Conservation (phyloP, 1,140 invertebrate genomes). For the Cydia strobilella region DNA sequence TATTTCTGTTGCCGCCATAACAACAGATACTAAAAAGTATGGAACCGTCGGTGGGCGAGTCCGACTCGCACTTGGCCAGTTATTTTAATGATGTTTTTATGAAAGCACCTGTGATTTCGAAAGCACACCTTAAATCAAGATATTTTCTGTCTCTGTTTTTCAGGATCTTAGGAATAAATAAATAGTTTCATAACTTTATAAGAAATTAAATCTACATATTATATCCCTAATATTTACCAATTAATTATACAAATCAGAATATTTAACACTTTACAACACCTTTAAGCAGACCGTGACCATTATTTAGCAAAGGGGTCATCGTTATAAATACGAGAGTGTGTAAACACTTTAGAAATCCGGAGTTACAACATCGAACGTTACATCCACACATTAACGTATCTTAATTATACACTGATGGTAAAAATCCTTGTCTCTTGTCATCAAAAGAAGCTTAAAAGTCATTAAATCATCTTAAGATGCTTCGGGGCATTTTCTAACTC, state of each 20-base stretch:
- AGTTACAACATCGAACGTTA: not conserved
- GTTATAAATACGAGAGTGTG: not conserved
- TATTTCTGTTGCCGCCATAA: too few relatives aligned
- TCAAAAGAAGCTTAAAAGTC: not conserved
- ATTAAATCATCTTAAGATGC: constrained; percentile 5
- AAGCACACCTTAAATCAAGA: too few relatives aligned
- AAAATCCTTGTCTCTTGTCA: constrained; percentile 17
- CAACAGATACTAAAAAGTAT: too few relatives aligned
- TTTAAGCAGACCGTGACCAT: constrained; percentile 13
- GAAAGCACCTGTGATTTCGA: too few relatives aligned
- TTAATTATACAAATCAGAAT: not conserved
- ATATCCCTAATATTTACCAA: not conserved
- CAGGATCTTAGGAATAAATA: too few relatives aligned
- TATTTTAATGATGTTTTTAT: too few relatives aligned
- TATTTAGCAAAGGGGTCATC: not conserved
- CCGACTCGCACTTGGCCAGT: too few relatives aligned
- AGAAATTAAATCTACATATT: too few relatives aligned
- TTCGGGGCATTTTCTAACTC: not conserved
- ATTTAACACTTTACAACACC: not conserved
- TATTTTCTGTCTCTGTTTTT: too few relatives aligned
- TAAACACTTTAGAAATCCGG: constrained; percentile 5
- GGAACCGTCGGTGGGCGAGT: too few relatives aligned
- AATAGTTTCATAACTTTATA: too few relatives aligned
- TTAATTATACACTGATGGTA: not conserved
- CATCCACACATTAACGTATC: not conserved